These are phyloP conservation scores for Intellagama lesueurii DNA, from an alignment of 2,797 vertebrate species.

Conservation along the genomic window DNA sequence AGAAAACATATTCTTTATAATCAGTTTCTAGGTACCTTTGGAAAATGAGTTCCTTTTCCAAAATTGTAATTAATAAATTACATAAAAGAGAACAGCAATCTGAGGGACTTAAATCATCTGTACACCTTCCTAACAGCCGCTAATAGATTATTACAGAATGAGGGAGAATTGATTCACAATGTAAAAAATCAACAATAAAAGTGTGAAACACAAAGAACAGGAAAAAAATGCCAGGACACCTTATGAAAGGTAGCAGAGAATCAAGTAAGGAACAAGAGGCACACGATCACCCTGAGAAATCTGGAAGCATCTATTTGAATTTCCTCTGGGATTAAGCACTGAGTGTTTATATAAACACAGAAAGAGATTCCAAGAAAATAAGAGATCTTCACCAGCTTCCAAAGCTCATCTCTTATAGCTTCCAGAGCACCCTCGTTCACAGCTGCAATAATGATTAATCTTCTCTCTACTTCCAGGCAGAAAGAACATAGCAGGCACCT, in stretches of 20 bases:
- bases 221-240: not conserved
- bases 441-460: conserved; percentile 71
- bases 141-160: not conserved
- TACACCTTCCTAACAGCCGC: not conserved
- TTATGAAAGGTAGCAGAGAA: not conserved
- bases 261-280: rapidly evolving
- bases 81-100: not conserved
- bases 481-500: conserved; percentile 68
- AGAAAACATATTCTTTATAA: too few species aligned
- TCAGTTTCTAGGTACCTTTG: not conserved
- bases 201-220: not conserved
- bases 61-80: not conserved
- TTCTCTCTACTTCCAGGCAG: conserved; percentile 56
- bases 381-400: conserved; percentile 7
- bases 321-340: not conserved
- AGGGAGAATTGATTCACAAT: rapidly evolving
- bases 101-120: not conserved
- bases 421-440: conserved; percentile 54
- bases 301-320: rapidly evolving
- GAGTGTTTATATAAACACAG: conserved; percentile 12
- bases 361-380: conserved; percentile 37
- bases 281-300: not conserved
- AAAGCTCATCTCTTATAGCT: conserved; percentile 54
- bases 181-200: not conserved
- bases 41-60: not conserved